Conservation (phyloP, 2,888 invertebrate genomes). For the Philereme vetulata region DNA sequence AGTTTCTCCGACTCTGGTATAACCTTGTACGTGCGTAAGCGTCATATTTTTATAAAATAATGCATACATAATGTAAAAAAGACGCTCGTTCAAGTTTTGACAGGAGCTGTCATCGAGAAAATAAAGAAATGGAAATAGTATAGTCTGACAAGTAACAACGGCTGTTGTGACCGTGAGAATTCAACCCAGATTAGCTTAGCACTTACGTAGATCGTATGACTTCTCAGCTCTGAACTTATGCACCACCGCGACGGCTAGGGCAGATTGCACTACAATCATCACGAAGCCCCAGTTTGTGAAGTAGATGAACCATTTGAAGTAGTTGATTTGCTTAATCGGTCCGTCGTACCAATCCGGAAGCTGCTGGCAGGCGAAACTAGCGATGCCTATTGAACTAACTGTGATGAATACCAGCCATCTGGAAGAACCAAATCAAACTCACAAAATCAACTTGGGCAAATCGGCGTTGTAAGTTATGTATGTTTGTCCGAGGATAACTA, state of each 20-base stretch:
- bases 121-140: too few species aligned
- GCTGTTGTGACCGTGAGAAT: too few species aligned
- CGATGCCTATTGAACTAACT: constrained; percentile 71
- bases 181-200: background rate
- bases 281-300: constrained; percentile 89
- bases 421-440: constrained; percentile 15
- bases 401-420: constrained; percentile 83
- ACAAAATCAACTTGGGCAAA: too few species aligned
- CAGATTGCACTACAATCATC: constrained; percentile 83
- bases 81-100: too few species aligned
- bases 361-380: constrained; percentile 71
- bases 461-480: too few species aligned
- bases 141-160: too few species aligned
- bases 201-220: constrained; percentile 62
- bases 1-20: too few species aligned
- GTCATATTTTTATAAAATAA: too few species aligned
- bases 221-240: constrained; percentile 69
- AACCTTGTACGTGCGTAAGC: too few species aligned
- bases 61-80: too few species aligned
- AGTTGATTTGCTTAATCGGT: constrained; percentile 66
- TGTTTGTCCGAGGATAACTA: too few species aligned
- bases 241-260: constrained; percentile 80
- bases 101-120: too few species aligned
- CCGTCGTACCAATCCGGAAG: constrained; percentile 66
- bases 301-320: constrained; percentile 88